Evolutionary conservation across 2,888 invertebrate species (phyloP), one percentile per base, ranked within the genome.

Genomic region (Melinopterus prodromus): DNA sequence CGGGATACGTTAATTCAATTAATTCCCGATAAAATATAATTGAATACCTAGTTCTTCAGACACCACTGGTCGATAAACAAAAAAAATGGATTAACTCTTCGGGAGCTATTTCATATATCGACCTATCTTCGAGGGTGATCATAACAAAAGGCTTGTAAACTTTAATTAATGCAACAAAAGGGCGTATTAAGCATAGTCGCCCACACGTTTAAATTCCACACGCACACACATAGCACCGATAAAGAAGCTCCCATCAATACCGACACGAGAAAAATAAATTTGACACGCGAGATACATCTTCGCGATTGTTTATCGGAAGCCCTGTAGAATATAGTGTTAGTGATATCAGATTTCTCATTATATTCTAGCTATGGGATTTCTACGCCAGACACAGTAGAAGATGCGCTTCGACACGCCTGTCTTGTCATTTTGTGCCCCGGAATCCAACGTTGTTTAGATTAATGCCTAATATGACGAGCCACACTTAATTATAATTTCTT

Each of bases 61-160:
- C 53, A 53, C 53, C 53, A 53, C 2, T 26, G 26, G 26, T 26
- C 26, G 53, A 53, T 53, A 53, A 53, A 53, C 5, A 53, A 53
- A 53, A 53, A 53, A 12, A 53, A 53, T 1, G 53, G 53, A 53
- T 53, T 53, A 12, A 4, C 1, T 53, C 53, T 53, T 53, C 53
- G 12, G 53, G 53, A 53, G 53, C 53, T 53, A 53, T 53, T 53
- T 4, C 9, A 53, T 12, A 7, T 53, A 53, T 53, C 53, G 53
- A 7, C 12, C 53, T 53, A 53, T 53, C 53, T 53, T 12, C 26
- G 3, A 2, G 26, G 26, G 26, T 26, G 26, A 26, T 26, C 53
- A 53, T 53, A 53, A 53, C 53, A 53, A 53, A 53, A 53, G 53
- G 53, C 53, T 53, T 53, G 53, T 53, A 53, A 53, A 53, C 53